phyloP scores from a whole-genome alignment of 1,140 invertebrate genomes.

The Amphibalanus amphitrite region DNA sequence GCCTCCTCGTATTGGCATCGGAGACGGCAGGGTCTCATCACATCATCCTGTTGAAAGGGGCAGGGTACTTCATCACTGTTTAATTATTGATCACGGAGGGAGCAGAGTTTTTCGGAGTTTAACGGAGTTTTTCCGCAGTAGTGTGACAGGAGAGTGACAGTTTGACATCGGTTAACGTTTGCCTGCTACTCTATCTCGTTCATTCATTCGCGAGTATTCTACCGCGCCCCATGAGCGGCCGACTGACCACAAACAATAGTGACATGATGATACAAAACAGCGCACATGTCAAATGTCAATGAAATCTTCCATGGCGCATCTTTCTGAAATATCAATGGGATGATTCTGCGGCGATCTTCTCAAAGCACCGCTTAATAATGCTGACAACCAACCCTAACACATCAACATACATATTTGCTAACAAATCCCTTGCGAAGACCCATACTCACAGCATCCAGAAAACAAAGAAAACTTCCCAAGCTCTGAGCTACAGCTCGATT shows the following conservation, averaged over 20 bases:
- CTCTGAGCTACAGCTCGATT: constrained; percentile 45
- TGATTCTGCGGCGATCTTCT: constrained; percentile 2
- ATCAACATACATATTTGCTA: too few species aligned
- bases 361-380: constrained; percentile 13
- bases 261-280: background rate
- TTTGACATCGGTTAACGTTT: too few species aligned
- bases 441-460: constrained; percentile 51
- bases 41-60: constrained; percentile 35
- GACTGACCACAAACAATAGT: constrained; percentile 9
- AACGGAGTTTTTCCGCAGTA: background rate
- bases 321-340: background rate
- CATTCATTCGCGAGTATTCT: too few species aligned
- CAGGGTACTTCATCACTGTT: background rate
- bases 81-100: background rate
- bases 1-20: constrained; percentile 37
- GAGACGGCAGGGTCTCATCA: constrained; percentile 44
- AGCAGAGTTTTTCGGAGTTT: background rate
- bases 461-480: constrained; percentile 48
- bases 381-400: constrained; percentile 8
- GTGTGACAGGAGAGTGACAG: too few species aligned
- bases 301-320: background rate
- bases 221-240: too few species aligned
- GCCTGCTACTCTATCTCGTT: too few species aligned
- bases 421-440: too few species aligned
- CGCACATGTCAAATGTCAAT: background rate